phyloP scores from a whole-genome alignment of 2,113 vertebrate species.

The Panurus biarmicus region DNA sequence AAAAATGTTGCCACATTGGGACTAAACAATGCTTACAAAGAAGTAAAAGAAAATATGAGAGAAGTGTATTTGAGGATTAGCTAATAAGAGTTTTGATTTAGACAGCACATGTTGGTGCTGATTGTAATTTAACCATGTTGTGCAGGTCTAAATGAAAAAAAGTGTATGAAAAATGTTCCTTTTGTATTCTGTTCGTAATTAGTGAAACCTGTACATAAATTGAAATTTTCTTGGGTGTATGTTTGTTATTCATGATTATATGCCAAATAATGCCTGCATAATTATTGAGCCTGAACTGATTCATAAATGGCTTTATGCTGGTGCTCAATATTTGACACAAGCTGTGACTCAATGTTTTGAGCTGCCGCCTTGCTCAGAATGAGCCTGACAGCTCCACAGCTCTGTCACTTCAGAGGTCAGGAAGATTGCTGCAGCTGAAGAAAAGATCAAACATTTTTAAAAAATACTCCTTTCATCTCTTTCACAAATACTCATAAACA shows the following conservation, averaged over 20 bases:
- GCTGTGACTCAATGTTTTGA: neutral
- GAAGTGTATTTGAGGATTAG: neutral
- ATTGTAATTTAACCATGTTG: fast-evolving
- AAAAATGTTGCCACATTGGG: neutral
- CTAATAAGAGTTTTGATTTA: neutral
- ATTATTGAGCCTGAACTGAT: neutral
- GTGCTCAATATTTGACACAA: neutral
- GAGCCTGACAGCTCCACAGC: neutral
- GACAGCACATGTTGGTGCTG: neutral
- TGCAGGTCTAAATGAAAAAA: neutral
- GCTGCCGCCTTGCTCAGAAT: fast-evolving
- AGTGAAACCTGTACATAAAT: neutral
- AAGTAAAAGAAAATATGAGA: neutral
- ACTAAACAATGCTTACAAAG: neutral
- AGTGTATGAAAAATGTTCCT: fast-evolving
- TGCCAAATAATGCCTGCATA: neutral
- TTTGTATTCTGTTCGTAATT: neutral
- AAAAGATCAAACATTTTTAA: neutral
- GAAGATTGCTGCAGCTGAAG: neutral
- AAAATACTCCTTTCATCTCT: neutral
- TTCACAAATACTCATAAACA: neutral
- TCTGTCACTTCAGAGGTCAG: neutral
- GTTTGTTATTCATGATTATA: neutral
- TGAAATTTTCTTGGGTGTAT: neutral
- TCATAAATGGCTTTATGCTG: neutral